Base-by-base conservation (phyloP, 2,797 vertebrate genomes). In the Coendou prehensilis region DNA sequence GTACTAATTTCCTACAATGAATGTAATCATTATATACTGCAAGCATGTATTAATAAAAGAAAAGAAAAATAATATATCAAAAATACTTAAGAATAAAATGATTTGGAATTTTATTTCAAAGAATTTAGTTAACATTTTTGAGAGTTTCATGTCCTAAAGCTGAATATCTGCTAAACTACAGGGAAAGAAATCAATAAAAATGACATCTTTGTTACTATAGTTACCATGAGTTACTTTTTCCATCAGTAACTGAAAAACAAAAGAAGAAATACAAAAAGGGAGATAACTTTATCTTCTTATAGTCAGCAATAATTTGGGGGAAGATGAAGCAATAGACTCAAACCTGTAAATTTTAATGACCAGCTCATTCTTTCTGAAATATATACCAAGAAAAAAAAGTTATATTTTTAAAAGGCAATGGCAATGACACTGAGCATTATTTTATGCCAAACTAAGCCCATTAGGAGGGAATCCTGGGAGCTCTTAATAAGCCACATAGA, bases 121-220 rank as follows among this genome's bases (percentile, higher is more conserved):
- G 82, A 56, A 45, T 90, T 94, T 20, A 10, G 6, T 73, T 92
- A 96, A 91, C 17, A 80, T 15, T 13, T 69, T 83, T 93, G 41
- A 64, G 45, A 96, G 37, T 95, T 94, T 93, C 80, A 94, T 1
- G 93, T 33, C 10, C 22, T 20, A 95, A 80, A 94, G 18, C 47
- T 87, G 88, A 96, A 73, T 94, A 80, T 78, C 83, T 95, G 54
- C 26, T 61, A 97, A 94, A 87, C 33, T 88, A 28, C 47, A 93
- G 47, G 82, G 83, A 95, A 97, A 91, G 78, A 52, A 94, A 97
- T 92, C 28, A 28, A 41, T 86, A 80, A 76, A 91, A 52, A 28
- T 82, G 94, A 1, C 6, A n/a, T 88, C 63, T 94, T 96, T 96
- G 95, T 98, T 97, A 59, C 94, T 33, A 94, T 87, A 97, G 96